Evolutionary conservation across 2,888 invertebrate genomes (phyloP).

Genomic region (Dynastes grantii): DNA sequence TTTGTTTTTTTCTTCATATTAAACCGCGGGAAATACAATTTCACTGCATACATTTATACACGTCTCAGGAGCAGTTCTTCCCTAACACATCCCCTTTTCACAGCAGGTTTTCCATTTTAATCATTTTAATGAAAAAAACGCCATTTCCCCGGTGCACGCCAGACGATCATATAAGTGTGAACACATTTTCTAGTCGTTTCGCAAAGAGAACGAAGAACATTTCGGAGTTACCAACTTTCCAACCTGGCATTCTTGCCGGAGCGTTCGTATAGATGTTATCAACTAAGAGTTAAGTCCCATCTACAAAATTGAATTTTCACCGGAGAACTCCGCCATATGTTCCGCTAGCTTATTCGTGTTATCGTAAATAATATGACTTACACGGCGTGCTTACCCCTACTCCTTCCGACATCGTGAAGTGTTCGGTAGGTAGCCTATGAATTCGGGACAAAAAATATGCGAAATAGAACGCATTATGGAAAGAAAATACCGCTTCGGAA

Average conservation of each 20-base stretch:
- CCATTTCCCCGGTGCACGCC: not conserved
- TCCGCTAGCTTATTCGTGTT: slow-evolving; percentile 11
- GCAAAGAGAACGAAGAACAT: slow-evolving; percentile 4
- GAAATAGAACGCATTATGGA: slow-evolving; percentile 14
- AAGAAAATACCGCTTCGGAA: slow-evolving; percentile 12
- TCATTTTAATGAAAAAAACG: slow-evolving; percentile 2
- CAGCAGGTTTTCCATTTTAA: not conserved
- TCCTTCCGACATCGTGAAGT: not conserved
- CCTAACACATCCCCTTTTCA: too few relatives aligned
- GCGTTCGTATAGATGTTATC: slow-evolving; percentile 5
- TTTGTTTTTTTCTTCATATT: too few relatives aligned
- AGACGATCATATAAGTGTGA: not conserved
- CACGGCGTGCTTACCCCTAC: not conserved
- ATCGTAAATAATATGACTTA: slow-evolving; percentile 17
- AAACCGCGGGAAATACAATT: too few relatives aligned
- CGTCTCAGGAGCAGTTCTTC: too few relatives aligned
- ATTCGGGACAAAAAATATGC: not conserved
- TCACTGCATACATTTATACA: too few relatives aligned
- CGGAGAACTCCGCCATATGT: slow-evolving; percentile 4
- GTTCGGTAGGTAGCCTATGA: not conserved
- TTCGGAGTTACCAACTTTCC: not conserved
- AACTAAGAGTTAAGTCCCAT: slow-evolving; percentile 8
- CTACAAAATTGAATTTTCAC: slow-evolving; percentile 7
- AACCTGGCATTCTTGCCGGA: not conserved
- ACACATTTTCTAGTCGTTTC: slow-evolving; percentile 3